Evolutionary conservation across 2,113 vertebrate species (phyloP).

Genomic region (Nycticryphes semicollaris): DNA sequence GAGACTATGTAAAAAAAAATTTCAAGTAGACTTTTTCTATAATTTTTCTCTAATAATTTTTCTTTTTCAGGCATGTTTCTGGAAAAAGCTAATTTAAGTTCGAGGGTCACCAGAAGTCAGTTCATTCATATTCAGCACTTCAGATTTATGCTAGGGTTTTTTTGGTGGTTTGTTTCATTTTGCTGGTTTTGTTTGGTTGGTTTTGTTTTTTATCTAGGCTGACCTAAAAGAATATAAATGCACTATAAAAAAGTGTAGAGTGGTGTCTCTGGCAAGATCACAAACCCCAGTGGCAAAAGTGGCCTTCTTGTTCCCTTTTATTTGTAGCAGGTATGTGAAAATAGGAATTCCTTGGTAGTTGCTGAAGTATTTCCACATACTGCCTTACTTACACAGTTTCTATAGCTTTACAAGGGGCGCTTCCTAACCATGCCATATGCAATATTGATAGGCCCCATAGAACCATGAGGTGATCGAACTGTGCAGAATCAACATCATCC

Average conservation of each 20-base stretch:
- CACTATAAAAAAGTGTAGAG: neutral
- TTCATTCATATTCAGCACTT: neutral
- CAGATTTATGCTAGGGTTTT: neutral
- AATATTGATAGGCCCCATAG: neutral
- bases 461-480: neutral
- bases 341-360: neutral
- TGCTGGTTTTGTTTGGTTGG: neutral
- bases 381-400: neutral
- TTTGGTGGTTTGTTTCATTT: neutral
- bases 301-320: neutral
- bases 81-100: neutral
- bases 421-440: neutral
- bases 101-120: neutral
- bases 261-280: neutral
- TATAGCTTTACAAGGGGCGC: neutral
- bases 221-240: neutral
- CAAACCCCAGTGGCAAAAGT: neutral
- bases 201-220: neutral
- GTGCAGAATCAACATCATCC: rapidly evolving
- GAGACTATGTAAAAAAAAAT: neutral
- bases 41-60: neutral
- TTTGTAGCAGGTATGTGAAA: neutral
- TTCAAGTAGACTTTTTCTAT: neutral
- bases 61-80: neutral
- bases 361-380: neutral